Percentiles rank a stretch among this genome's conserved stretches.
These are phyloP conservation scores for Bhutanitis thaidina DNA, from an alignment of 2,888 invertebrate species.

Conservation along the genomic window DNA sequence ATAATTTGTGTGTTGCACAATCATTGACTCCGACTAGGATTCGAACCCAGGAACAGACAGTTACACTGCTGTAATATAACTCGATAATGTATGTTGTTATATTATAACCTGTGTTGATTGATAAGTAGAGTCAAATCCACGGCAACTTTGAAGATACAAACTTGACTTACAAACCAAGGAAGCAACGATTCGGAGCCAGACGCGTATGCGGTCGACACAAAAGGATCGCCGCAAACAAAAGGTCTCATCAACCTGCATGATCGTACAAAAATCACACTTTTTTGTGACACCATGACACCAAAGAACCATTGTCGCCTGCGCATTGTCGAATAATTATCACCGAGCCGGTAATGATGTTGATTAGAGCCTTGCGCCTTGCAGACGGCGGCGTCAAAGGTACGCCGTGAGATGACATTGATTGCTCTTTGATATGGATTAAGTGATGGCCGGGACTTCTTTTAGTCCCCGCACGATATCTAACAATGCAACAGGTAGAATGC, in stretches of 20 bases:
- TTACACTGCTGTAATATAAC: too few relatives aligned
- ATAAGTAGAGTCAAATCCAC: too few relatives aligned
- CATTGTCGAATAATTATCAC: slow-evolving; percentile 13
- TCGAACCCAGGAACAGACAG: too few relatives aligned
- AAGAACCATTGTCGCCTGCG: slow-evolving; percentile 26
- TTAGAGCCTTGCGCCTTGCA: slow-evolving; percentile 4
- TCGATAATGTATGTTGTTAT: too few relatives aligned
- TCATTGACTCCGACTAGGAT: too few relatives aligned
- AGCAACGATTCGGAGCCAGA: neutral
- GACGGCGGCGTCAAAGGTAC: neutral
- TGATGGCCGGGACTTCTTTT: neutral
- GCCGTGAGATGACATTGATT: slow-evolving; percentile 6
- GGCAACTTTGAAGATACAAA: too few relatives aligned
- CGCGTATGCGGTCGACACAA: neutral
- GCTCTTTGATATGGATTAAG: slow-evolving; percentile 11
- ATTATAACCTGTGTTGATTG: too few relatives aligned
- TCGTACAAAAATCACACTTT: slow-evolving; percentile 19
- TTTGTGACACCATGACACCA: slow-evolving; percentile 26
- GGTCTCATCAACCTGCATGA: slow-evolving; percentile 21
- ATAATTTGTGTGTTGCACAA: too few relatives aligned
- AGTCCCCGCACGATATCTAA: neutral
- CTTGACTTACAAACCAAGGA: neutral
- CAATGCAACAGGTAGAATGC: slow-evolving; percentile 5
- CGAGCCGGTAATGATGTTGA: slow-evolving; percentile 17
- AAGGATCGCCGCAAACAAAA: slow-evolving; percentile 19